phyloP scores from a whole-genome alignment of 37 sponge, comb jelly and placozoan species.

The Haliclona indistincta region DNA sequence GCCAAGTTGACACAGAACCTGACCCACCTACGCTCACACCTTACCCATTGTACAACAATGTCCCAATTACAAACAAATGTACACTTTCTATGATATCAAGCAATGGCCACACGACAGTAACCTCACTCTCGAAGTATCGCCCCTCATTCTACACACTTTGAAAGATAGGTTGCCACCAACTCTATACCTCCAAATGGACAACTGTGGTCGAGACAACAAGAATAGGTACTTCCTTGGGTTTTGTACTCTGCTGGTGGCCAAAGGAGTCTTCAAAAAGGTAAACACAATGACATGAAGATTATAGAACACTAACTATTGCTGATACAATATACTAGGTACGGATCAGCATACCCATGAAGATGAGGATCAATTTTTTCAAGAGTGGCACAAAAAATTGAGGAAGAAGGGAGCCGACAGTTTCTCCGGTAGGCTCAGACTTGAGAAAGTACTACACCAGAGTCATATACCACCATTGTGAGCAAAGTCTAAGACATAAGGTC shows the following conservation, averaged over 20 bases:
- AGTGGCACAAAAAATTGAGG: constrained; percentile 13
- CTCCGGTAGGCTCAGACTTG: too few species aligned
- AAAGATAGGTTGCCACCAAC: constrained; percentile 8
- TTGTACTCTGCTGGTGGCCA: constrained; percentile 31
- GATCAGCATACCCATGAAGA: constrained; percentile 51
- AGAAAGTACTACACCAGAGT: too few species aligned
- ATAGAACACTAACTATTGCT: not conserved
- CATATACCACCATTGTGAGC: too few species aligned
- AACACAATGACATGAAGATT: too few species aligned
- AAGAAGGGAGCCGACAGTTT: too few species aligned
- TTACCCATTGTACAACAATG: too few species aligned
- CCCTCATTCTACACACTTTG: not conserved
- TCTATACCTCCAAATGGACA: constrained; percentile 43
- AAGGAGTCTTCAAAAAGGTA: constrained; percentile 39
- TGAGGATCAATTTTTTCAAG: constrained; percentile 47
- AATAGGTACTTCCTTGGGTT: constrained; percentile 38
- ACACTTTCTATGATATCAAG: constrained; percentile 28
- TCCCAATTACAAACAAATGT: constrained; percentile 15
- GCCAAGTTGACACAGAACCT: not conserved
- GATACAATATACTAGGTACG: too few species aligned
- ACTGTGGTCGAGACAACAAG: constrained; percentile 36
- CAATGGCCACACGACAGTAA: constrained; percentile 61
- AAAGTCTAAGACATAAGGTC: too few species aligned
- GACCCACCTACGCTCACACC: too few species aligned
- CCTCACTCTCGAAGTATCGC: constrained; percentile 12